Base-by-base conservation (phyloP, 1,140 invertebrate genomes). In the Panonychus citri region DNA sequence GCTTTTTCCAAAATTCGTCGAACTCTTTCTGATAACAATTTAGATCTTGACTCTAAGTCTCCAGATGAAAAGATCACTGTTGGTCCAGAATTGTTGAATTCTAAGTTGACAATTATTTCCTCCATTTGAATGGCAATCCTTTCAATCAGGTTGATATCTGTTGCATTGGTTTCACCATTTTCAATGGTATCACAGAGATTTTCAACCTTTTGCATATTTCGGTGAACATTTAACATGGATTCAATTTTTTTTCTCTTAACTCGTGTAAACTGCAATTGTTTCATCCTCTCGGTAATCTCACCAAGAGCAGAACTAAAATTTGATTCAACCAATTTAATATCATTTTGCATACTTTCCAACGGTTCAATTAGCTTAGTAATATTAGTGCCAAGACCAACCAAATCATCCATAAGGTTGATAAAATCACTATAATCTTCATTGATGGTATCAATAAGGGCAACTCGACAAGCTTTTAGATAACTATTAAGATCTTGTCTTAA, bases 371-470 rank as follows among this genome's bases (percentile, higher is more conserved):
- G 75, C 63, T 79, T 80, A 56, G 78, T 75, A 56, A 94, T 87
- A 5, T 80, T 78, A 67, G 85, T 83, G 68, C 93, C 86, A 52
- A 93, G 74, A 1, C 85, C 86, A 64, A 89, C 87, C 59, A 95
- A 71, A 71, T 90, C 91, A 24, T 85, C 86, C 28, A 89, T 94
- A 40, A 96, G 70, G 72, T 90, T 91, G 8, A 96, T 87, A 75
- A 95, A 95, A 69, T 95, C 89, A 3, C 83, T 83, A 72, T 95
- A 96, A 67, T 96, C 90, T 68, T 89, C 84, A 69, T 96, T 95
- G 56, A 96, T 94, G 0, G 96, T 73, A 70, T 95, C 88, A 60
- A 95, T 87, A 83, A 95, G 88, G 2, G 88, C 83, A 60, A 84
- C 81, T 62, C 87, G 73, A 5, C 96, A 70, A 15, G 85, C 26